Evolutionary conservation across 2,113 vertebrate species (phyloP).

Genomic region (Dolichotis patagonum): DNA sequence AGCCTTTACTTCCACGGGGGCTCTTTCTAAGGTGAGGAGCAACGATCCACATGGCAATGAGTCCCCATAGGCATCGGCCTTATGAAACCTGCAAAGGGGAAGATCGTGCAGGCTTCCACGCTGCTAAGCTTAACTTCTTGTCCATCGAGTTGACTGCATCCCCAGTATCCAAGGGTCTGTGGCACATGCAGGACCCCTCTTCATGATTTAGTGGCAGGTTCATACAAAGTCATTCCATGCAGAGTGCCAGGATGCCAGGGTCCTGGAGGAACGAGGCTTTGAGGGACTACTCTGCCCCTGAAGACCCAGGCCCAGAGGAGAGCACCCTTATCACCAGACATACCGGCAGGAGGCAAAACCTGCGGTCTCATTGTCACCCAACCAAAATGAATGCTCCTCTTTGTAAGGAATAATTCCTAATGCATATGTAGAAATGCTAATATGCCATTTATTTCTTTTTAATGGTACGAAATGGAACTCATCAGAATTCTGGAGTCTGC

Average conservation of each 20-base stretch:
- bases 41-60: accelerated
- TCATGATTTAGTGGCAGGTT: background rate
- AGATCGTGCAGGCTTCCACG: accelerated
- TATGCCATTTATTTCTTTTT: background rate
- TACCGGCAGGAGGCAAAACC: too few species aligned
- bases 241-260: accelerated
- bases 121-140: background rate
- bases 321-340: background rate
- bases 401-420: background rate
- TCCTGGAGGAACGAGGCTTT: background rate
- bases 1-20: background rate
- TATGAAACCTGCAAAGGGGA: accelerated
- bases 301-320: accelerated
- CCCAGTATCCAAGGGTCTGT: accelerated
- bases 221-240: accelerated
- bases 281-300: accelerated
- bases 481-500: background rate
- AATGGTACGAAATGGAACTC: background rate
- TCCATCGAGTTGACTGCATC: accelerated
- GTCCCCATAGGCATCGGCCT: accelerated
- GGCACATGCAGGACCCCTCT: background rate
- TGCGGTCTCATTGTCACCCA: background rate
- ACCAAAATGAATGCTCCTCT: background rate
- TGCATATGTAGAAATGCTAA: accelerated
- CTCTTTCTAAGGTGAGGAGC: too few species aligned